Percentiles rank a stretch among this genome's conserved stretches.
These are phyloP conservation scores for Motacilla tschutschensis DNA, from an alignment of 2,113 vertebrate species.

Conservation along the genomic window DNA sequence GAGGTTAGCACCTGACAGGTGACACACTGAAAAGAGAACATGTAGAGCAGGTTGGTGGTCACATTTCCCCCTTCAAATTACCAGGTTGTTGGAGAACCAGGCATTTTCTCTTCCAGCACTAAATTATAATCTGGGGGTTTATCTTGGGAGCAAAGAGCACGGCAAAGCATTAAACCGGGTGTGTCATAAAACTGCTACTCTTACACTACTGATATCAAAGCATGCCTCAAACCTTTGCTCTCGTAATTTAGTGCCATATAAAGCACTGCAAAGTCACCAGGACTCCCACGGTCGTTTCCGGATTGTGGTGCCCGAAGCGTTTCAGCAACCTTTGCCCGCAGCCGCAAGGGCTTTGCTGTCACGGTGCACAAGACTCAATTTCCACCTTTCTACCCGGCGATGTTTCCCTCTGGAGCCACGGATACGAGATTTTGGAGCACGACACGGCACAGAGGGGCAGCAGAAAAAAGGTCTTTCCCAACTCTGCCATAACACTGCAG, in stretches of 20 bases:
- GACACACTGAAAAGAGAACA: not conserved
- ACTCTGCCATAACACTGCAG: accelerated
- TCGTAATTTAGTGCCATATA: accelerated
- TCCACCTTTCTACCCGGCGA: not conserved
- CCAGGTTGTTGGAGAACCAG: not conserved
- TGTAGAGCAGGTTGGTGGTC: not conserved
- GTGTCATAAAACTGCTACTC: not conserved
- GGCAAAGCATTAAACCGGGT: not conserved
- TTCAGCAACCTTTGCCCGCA: not conserved
- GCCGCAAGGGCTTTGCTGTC: not conserved
- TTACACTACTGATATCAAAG: not conserved
- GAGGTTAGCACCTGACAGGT: not conserved
- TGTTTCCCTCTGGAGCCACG: not conserved
- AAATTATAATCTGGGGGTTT: not conserved
- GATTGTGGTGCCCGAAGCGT: not conserved
- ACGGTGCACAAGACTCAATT: accelerated
- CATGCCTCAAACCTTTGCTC: not conserved
- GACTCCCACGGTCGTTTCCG: not conserved
- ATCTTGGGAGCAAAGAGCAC: not conserved
- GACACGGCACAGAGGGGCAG: not conserved
- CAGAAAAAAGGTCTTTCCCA: not conserved
- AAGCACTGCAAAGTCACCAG: not conserved
- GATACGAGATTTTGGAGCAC: not conserved
- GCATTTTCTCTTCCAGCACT: not conserved
- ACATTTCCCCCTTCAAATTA: not conserved